Evolutionary conservation across 2,888 invertebrate species (phyloP), one percentile per base, ranked within the genome.

Genomic region (Pseudococcus jackbeardsleyi): DNA sequence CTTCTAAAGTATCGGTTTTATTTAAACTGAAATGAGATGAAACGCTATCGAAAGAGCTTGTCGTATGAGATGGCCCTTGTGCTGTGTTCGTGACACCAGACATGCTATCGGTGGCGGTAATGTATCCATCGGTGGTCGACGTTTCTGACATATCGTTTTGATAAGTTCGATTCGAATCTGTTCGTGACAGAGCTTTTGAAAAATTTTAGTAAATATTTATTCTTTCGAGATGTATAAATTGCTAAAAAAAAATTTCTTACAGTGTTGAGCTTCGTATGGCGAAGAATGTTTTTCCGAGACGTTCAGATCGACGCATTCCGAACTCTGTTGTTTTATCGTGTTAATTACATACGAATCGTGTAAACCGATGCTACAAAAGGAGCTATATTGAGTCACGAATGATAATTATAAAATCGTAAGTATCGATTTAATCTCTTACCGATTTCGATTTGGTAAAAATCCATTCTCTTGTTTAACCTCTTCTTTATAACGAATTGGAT

Each of bases 1-100:
- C 90, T 88, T 90, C 90, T 17, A 89, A 89, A 15, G 94, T 94
- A 91, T 96, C 95, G 89, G 95, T 95, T 89, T 95, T 94, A 59
- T 96, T 95, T 84, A 94, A 92, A 90, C 96, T 96, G 91, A 96
- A 96, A 89, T 96, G 93, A 72, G 96, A 96, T 89, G 96, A 96
- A 89, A 95, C 96, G 91, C 96, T 96, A 92, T 96, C 96, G 91
- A 96, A 96, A n/a, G 96, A 96, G 90, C 96, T 96, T 42, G 96
- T 90, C 84, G 90, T 86, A 89, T 90, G 89, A 48, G 90, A 89
- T 33, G 89, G 89, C 12, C 89, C 89, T 64, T 90, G 89, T 9
- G 89, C 90, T 9, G 89, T 89, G 22, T 89, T 89, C 46, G 90
- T 89, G 19, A 90, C 90, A 50, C 90, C 90, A 7, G 91, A 91